phyloP scores from a whole-genome alignment of 1,140 invertebrate species.

The Brachystomella parvula region DNA sequence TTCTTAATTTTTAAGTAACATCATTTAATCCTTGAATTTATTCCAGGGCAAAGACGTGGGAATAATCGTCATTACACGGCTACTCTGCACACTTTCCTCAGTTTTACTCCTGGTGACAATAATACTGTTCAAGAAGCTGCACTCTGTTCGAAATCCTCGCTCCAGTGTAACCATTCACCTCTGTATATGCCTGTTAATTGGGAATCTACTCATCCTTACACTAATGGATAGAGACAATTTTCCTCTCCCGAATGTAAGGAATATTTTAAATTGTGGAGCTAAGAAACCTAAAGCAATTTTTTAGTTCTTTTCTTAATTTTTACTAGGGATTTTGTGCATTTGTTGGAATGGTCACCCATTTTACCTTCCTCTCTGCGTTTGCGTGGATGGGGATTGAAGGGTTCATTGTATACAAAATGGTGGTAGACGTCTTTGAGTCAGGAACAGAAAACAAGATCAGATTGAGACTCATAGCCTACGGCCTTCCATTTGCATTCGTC shows the following conservation, averaged over 20 bases:
- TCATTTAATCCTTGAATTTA: neutral
- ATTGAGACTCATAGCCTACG: conserved; percentile 46
- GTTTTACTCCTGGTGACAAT: conserved; percentile 50
- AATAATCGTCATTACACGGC: conserved; percentile 49
- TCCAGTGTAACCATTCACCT: conserved; percentile 52
- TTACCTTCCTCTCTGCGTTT: conserved; percentile 53
- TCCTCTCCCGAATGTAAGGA: conserved; percentile 35
- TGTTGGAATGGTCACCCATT: conserved; percentile 53
- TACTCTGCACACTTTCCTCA: conserved; percentile 52
- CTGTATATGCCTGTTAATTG: conserved; percentile 50
- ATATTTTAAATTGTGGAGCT: neutral
- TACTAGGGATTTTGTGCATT: conserved; percentile 44
- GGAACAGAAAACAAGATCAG: conserved; percentile 24
- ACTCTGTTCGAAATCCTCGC: conserved; percentile 45
- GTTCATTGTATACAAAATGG: conserved; percentile 47
- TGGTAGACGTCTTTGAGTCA: conserved; percentile 42
- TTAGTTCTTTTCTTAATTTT: conserved; percentile 1
- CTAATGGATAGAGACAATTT: conserved; percentile 50
- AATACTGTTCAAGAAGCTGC: conserved; percentile 43
- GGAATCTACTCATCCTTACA: conserved; percentile 51
- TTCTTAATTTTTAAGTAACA: too few relatives aligned
- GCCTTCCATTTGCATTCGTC: conserved; percentile 45
- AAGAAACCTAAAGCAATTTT: neutral
- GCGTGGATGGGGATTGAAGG: conserved; percentile 53
- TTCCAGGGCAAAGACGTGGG: conserved; percentile 40